phyloP scores from a whole-genome alignment of 1,140 invertebrate genomes.

The Drosophila nasuta region DNA sequence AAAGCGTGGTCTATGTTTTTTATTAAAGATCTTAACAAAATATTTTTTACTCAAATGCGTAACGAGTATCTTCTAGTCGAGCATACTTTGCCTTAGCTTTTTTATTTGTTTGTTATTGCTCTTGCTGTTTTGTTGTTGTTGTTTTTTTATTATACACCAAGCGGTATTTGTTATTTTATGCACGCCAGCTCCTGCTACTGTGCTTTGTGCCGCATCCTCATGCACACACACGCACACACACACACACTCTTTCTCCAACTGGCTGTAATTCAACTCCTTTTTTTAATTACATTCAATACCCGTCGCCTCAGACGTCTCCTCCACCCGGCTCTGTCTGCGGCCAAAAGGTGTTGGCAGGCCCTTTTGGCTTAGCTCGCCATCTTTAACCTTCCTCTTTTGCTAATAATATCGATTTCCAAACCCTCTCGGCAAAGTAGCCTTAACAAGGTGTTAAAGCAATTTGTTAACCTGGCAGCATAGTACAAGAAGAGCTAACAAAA shows the following conservation, averaged over 20 bases:
- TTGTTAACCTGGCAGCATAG: slow-evolving; percentile 49
- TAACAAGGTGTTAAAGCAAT: slow-evolving; percentile 78
- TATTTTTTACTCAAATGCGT: no score
- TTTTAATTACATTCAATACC: slow-evolving; percentile 80
- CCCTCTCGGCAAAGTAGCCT: slow-evolving; percentile 40
- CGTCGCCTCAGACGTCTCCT: background rate
- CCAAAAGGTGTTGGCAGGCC: slow-evolving; percentile 2
- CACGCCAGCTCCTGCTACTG: slow-evolving; percentile 42
- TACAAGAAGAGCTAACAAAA: background rate
- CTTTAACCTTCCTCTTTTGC: slow-evolving; percentile 57
- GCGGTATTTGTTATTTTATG: slow-evolving; percentile 40
- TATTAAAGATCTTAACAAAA: no score
- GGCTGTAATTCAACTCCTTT: slow-evolving; percentile 80
- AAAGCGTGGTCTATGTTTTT: no score
- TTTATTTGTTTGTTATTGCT: background rate
- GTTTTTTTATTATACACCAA: slow-evolving; percentile 42
- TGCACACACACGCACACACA: background rate
- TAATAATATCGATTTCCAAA: slow-evolving; percentile 81
- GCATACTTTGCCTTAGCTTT: background rate
- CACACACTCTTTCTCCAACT: slow-evolving; percentile 1
- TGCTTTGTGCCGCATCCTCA: slow-evolving; percentile 36
- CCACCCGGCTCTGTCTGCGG: slow-evolving; percentile 3
- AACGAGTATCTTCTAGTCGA: no score
- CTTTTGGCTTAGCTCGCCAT: slow-evolving; percentile 1
- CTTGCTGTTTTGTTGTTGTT: background rate